Conservation (phyloP, 2,888 invertebrate species). For the Spatulosminthurus flaviceps region DNA sequence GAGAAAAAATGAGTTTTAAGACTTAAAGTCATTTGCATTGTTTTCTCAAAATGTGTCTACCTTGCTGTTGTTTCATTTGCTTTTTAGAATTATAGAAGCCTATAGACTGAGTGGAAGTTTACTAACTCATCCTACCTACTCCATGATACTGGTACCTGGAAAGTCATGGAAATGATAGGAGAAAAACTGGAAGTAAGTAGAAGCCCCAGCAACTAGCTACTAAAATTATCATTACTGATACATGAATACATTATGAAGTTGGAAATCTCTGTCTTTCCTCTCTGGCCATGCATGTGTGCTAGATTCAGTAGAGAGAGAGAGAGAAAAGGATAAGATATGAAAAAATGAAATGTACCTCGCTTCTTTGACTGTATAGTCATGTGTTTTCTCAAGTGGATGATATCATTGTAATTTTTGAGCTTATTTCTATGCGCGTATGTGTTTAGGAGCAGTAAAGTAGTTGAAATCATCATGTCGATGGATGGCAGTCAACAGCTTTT, state of each 20-base stretch:
- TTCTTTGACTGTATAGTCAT: background rate
- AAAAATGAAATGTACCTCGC: background rate
- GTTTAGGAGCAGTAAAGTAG: background rate
- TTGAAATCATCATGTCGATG: slow-evolving; percentile 18
- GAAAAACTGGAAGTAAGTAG: slow-evolving; percentile 1
- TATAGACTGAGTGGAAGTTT: no score
- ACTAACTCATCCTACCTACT: background rate
- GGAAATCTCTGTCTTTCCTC: background rate
- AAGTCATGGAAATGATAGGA: background rate
- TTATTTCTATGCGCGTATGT: background rate
- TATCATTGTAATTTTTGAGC: slow-evolving; percentile 27
- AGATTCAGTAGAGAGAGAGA: slow-evolving; percentile 15
- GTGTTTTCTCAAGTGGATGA: slow-evolving; percentile 15
- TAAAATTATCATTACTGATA: slow-evolving; percentile 18
- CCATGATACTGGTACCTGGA: background rate
- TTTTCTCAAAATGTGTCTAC: slow-evolving; percentile 22
- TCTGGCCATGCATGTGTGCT: slow-evolving; percentile 16
- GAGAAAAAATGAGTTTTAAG: slow-evolving; percentile 28
- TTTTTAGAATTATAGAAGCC: background rate
- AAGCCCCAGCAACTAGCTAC: background rate
- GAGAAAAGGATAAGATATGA: background rate
- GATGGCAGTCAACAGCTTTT: slow-evolving; percentile 10
- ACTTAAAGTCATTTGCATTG: slow-evolving; percentile 34
- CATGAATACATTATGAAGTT: slow-evolving; percentile 18
- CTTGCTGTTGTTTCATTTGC: slow-evolving; percentile 4